Evolutionary conservation across 2,113 vertebrate species (phyloP).

Genomic region (Perccottus glenii): DNA sequence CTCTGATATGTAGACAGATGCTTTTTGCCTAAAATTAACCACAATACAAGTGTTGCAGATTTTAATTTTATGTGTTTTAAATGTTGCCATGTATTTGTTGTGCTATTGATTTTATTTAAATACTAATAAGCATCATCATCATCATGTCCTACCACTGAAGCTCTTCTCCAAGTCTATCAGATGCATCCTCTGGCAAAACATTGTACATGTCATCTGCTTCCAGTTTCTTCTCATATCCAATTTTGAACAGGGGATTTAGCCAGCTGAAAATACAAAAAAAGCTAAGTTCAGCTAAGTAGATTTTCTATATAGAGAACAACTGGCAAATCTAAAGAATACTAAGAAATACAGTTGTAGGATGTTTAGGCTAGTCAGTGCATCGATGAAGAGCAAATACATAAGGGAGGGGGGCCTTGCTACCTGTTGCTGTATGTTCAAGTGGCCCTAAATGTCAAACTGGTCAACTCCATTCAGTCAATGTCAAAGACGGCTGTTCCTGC

Average conservation of each 20-base stretch:
- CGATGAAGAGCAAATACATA: not conserved
- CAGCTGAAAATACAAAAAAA: slow-evolving; percentile 78
- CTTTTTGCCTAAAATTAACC: no score
- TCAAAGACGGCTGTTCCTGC: slow-evolving; percentile 56
- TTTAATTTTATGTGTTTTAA: no score
- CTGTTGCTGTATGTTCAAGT: not conserved
- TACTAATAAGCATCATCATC: no score
- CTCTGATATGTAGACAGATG: no score
- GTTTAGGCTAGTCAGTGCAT: no score
- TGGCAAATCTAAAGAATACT: not conserved
- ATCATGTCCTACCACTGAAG: slow-evolving; percentile 83
- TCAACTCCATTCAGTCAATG: slow-evolving; percentile 40
- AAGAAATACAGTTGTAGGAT: not conserved
- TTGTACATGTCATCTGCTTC: slow-evolving; percentile 93
- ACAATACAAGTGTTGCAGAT: no score
- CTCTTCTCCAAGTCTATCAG: slow-evolving; percentile 85
- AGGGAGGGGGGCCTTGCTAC: not conserved
- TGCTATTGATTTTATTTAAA: no score
- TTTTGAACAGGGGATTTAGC: slow-evolving; percentile 90
- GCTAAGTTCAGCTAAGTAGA: not conserved
- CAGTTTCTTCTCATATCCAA: slow-evolving; percentile 84
- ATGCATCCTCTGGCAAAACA: slow-evolving; percentile 88
- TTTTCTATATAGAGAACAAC: not conserved
- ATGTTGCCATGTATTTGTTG: no score
- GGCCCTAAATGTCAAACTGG: slow-evolving; percentile 30